These are phyloP conservation scores for Leucophora obtusa DNA, from an alignment of 2,888 invertebrate genomes.

Conservation along the genomic window DNA sequence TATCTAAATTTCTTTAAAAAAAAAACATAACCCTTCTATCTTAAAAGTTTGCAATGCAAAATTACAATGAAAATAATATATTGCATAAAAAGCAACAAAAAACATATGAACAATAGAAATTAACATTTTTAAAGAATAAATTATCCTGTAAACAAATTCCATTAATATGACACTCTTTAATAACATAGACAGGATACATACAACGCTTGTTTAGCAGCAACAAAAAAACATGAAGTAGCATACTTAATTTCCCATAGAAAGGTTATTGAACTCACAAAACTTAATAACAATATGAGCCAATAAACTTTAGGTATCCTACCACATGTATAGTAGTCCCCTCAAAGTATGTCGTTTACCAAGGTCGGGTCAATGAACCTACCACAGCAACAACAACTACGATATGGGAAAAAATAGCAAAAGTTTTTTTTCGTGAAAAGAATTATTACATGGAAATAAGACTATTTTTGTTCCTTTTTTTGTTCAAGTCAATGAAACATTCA, in stretches of 20 bases:
- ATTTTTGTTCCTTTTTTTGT: constrained; percentile 23
- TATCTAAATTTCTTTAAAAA: too few relatives aligned
- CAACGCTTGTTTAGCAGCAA: too few relatives aligned
- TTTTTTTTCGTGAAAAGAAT: constrained; percentile 65
- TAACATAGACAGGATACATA: neutral
- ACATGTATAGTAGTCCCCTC: constrained; percentile 19
- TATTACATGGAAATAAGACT: constrained; percentile 64
- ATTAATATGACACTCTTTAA: neutral
- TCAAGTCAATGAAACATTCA: constrained; percentile 52
- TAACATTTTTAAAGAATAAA: constrained; percentile 25
- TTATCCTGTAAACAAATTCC: constrained; percentile 25
- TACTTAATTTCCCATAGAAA: constrained; percentile 39
- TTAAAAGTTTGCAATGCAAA: constrained; percentile 2
- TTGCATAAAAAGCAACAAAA: constrained; percentile 2
- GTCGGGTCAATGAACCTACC: constrained; percentile 76
- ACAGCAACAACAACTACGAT: constrained; percentile 29
- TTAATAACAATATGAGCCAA: constrained; percentile 6
- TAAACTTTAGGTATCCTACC: constrained; percentile 3
- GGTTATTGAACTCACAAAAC: constrained; percentile 50
- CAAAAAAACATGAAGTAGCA: constrained; percentile 11
- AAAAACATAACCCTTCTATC: neutral
- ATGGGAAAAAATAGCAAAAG: constrained; percentile 39
- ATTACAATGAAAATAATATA: neutral
- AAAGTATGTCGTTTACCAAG: constrained; percentile 70
- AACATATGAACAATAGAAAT: neutral